These are phyloP conservation scores for Ormyrus pomaceus DNA, from an alignment of 2,888 invertebrate genomes.

Conservation along the genomic window DNA sequence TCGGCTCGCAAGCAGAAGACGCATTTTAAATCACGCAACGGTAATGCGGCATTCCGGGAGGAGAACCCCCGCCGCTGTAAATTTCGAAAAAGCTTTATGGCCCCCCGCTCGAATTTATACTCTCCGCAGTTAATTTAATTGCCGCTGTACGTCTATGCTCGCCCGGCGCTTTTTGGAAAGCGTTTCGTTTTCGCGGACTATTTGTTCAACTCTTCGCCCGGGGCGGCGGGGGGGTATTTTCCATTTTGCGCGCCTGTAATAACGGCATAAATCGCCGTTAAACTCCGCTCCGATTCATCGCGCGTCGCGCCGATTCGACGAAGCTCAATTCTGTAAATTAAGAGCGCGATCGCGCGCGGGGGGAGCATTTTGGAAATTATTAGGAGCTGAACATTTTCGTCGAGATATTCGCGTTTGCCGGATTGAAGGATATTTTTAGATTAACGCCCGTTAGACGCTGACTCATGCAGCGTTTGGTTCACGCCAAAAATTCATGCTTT, in stretches of 20 bases:
- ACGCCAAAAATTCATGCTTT: not conserved
- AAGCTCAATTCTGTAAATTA: constrained; percentile 19
- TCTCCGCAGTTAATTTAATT: constrained; percentile 45
- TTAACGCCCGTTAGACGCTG: not conserved
- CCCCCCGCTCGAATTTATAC: constrained; percentile 26
- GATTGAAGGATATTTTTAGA: constrained; percentile 33
- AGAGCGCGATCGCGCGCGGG: not conserved
- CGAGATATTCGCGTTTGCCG: constrained; percentile 19
- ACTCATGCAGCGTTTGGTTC: not conserved
- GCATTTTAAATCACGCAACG: constrained; percentile 37
- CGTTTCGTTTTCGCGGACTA: constrained; percentile 10
- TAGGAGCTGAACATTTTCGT: not conserved
- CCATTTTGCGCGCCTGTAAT: constrained; percentile 16
- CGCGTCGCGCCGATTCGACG: constrained; percentile 22
- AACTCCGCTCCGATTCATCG: constrained; percentile 2
- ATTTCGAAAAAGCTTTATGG: constrained; percentile 36
- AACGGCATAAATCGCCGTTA: constrained; percentile 35
- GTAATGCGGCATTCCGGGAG: constrained; percentile 7
- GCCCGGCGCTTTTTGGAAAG: constrained; percentile 18
- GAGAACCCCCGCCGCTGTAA: constrained; percentile 26
- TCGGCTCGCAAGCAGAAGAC: not conserved
- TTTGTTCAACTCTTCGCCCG: constrained; percentile 32
- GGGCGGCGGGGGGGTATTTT: constrained; percentile 32
- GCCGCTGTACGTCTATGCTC: not conserved
- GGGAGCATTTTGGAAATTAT: constrained; percentile 22